phyloP scores from a whole-genome alignment of 2,888 invertebrate genomes.

The Blera fallax region DNA sequence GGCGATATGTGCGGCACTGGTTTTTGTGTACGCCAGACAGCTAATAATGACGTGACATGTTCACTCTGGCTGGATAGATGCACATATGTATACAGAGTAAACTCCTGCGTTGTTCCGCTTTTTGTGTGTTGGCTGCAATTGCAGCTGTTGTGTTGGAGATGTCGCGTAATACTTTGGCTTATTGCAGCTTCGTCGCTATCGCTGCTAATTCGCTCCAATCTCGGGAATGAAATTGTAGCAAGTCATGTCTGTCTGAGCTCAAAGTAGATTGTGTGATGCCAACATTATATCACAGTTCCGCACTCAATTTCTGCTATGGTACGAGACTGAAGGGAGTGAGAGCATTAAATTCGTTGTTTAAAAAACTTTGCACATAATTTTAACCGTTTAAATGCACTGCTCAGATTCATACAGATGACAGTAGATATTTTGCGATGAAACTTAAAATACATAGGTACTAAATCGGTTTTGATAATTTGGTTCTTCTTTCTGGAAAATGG shows the following conservation, averaged over 20 bases:
- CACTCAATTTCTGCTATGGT: not conserved
- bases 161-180: slow-evolving; percentile 69
- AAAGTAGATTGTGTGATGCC: slow-evolving; percentile 59
- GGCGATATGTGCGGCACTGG: slow-evolving; percentile 58
- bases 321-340: not conserved
- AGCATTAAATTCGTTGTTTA: not conserved
- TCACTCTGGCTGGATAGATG: slow-evolving; percentile 36
- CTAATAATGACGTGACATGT: slow-evolving; percentile 71
- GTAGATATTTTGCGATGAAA: too few species aligned
- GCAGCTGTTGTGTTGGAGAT: slow-evolving; percentile 62
- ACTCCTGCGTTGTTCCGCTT: slow-evolving; percentile 24
- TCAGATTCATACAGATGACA: too few species aligned
- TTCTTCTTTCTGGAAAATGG: too few species aligned
- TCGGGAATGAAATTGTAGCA: slow-evolving; percentile 60
- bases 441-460: too few species aligned
- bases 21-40: slow-evolving; percentile 65
- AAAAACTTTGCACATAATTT: too few species aligned
- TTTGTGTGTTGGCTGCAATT: slow-evolving; percentile 32
- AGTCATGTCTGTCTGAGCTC: slow-evolving; percentile 68
- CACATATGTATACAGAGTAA: not conserved
- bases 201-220: slow-evolving; percentile 61
- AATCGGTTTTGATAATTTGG: too few species aligned
- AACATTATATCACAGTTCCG: slow-evolving; percentile 44
- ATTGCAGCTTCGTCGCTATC: slow-evolving; percentile 63
- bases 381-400: too few species aligned